Evolutionary conservation across 2,797 vertebrate genomes (phyloP), one percentile per base, ranked within the genome.

Genomic region (Melanotaenia maccullochi): DNA sequence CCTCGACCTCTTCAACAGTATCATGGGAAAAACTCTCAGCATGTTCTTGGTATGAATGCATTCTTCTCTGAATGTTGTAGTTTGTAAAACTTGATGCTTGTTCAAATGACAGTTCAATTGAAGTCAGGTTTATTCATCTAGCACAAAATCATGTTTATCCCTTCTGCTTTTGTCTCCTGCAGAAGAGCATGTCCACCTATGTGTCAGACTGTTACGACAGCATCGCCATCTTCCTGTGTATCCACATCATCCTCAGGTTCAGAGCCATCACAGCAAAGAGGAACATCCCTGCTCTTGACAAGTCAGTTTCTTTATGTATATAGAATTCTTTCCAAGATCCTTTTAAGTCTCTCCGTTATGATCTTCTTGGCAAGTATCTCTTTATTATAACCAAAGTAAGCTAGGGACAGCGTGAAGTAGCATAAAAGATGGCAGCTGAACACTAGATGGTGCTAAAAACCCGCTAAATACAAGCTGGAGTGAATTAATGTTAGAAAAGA

Each of bases 241-340:
- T 98, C 90, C 97, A 98, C 92, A 95, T 98, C 63, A 95, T 97
- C 82, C 93, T 98, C 38, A 87, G 97, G 1, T 98, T 97, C 91
- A 93, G 94, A 69, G 93, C 93, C 89, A 95, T 98, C 89, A 95
- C 95, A 1, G 90, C 91, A 44, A 96, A 97, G 92, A 95, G 97
- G 89, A 96, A 89, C 75, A 95, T 98, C 75, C 96, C 97, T 0
- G 96, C 96, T 0, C 92, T 97, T 0, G 96, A 98, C 92, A 98
- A 96, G 97, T 97, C 77, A 89, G 94, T 89, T 12, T 44, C 42
- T 54, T 18, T 18, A 51, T 22, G 9, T 5, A n/a, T 5, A 22
- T 13, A 51, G 18, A 20, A 20, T 54, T 28, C 14, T 28, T 16
- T 28, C 14, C 5, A 28, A 11, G 9, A 52, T 52, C 22, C 9